Evolutionary conservation across 2,113 vertebrate genomes (phyloP), one percentile per base, ranked within the genome.

Genomic region (Microcebus tavaratra): DNA sequence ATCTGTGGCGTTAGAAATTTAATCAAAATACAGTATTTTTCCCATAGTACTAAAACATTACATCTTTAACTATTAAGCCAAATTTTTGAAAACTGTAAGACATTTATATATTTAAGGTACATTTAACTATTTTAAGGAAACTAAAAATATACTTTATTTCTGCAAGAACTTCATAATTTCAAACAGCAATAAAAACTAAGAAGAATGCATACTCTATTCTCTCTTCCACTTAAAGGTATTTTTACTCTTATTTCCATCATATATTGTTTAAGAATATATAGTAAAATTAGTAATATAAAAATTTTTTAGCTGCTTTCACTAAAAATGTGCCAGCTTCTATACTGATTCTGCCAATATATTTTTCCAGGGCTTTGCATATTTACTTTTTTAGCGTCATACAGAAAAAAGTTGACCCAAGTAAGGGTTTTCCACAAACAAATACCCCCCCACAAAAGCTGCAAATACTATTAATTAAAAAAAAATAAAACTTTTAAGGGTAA

Each of bases 31-130:
- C 12, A 70, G 61, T 97, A 96, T 96, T 84, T 53, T 78, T 8
- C 57, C 81, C 92, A 95, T 90, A 93, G n/a, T 55, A 55, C 17
- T 92, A 94, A 96, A 97, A 10, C 78, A 92, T 87, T 82, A 75
- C 45, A 78, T 82, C 31, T 96, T 95, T 91, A 96, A 63, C 82
- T n/a, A 78, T 91, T 75, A 92, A 73, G 63, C 45, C 76, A 87
- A 75, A 31, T 57, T 45, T 57, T 6, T 75, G 8, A 80, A 91
- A 92, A 92, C 10, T 11, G 48, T 39, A 78, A 78, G 45, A 50
- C 17, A 50, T 50, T 20, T 78, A 34, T 50, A 50, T 78, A 34
- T 78, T 50, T 50, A 81, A 68, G 29, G 48, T 10, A 72, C 15
- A 72, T 25, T n/a, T 89, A 67, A 81, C 68, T 45, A 42, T 11